phyloP scores from a whole-genome alignment of 37 sponge, comb jelly and placozoan genomes.

The Lycopodina hypogea region DNA sequence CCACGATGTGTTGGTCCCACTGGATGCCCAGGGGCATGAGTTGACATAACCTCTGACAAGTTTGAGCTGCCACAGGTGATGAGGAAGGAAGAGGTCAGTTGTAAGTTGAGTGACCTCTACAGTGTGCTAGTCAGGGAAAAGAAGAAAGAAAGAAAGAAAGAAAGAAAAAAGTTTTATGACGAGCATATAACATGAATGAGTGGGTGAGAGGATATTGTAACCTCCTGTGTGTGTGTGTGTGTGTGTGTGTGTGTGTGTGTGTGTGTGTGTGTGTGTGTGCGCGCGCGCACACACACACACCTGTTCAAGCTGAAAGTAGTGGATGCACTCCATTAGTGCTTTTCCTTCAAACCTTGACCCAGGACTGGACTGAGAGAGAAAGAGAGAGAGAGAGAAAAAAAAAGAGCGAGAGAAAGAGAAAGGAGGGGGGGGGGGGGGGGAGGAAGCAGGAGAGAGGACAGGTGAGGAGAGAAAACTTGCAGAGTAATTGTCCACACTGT shows the following conservation, averaged over 20 bases:
- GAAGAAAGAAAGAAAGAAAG: not conserved
- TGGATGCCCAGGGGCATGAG: not conserved
- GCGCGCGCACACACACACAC: not conserved
- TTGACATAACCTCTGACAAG: not conserved
- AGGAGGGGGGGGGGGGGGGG: no score
- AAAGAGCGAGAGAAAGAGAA: not conserved
- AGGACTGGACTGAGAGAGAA: not conserved
- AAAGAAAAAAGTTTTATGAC: no score
- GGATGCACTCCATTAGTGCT: constrained; percentile 48
- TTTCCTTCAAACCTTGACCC: not conserved
- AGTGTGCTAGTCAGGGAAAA: not conserved
- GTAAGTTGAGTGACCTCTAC: not conserved
- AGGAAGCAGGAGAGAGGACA: no score
- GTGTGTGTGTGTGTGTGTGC: not conserved
- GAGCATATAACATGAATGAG: no score
- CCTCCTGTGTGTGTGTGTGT: no score
- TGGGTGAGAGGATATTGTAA: no score
- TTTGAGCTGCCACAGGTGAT: constrained; percentile 35
- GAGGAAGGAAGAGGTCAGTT: constrained; percentile 2
- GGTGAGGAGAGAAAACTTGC: no score
- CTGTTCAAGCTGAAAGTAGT: constrained; percentile 43
- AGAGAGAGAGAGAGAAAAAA: not conserved
- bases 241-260: no score
- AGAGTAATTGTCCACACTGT: no score
- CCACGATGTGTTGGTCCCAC: not conserved